Base-by-base conservation (phyloP, 2,888 invertebrate genomes). In the Leptinotarsa juncta region DNA sequence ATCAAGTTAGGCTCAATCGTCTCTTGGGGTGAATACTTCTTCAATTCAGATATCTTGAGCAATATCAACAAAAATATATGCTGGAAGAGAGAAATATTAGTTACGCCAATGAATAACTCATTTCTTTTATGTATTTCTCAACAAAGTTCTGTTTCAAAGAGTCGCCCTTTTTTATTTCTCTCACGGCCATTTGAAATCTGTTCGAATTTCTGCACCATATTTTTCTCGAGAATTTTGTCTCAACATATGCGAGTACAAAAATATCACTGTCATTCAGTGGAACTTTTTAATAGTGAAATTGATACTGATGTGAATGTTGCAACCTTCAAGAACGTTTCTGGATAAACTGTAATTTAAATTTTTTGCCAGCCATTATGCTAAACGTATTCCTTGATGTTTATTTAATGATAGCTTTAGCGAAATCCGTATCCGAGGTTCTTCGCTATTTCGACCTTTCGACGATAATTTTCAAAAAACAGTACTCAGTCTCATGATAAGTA, bases 271-370 rank as follows among this genome's bases (percentile, higher is more conserved):
- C 18, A 57, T 62, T 62, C 42, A 42, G 18, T 62, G 62, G 32
- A 53, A 55, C 10, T 68, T 68, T 68, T 69, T 48, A 48, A 23
- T 32, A 48, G 42, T 49, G 69, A 69, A 55, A 69, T 20, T 57
- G 69, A 69, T 69, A 69, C 53, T 42, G 57, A 57, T 69, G 69
- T 69, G 69, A 69, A 67, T 67, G 67, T 67, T 32, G 50, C 67
- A 67, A 69, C 69, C 69, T 69, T 62, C 62, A 18, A 62, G 32
- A 32, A 62, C 62, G 62, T 32, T 62, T 62, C 62, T 62, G 42
- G 62, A n/a, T 62, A 32, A 62, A 62, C 32, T n/a, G 62, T 42
- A 62, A 62, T 62, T 62, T 62, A 15, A 62, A 16, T 62, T 62
- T 62, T 62, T 62, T 26, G 4, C 23, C 15, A 69, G 23, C 69